Evolutionary conservation across 2,888 invertebrate genomes (phyloP), one percentile per base, ranked within the genome.

Genomic region (Drosophila nr. medialis): DNA sequence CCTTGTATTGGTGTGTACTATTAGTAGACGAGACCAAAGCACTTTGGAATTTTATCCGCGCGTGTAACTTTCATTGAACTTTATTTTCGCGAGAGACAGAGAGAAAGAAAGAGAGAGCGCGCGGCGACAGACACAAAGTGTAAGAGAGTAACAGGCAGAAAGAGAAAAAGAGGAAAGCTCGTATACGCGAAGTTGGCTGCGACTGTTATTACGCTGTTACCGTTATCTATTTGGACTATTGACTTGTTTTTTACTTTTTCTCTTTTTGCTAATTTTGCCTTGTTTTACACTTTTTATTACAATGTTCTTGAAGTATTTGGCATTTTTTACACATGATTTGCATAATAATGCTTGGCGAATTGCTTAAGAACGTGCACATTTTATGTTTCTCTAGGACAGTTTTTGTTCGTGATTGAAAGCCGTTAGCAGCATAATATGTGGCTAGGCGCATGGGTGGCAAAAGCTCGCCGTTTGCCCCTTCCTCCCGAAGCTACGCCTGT

Each of bases 41-140:
- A 69, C 72, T 69, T 85, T 89, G 79, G 75, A 80, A 77, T 80
- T 68, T 83, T 84, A 84, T 90, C 90, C 88, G 89, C 79, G 80
- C 85, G 65, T 81, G 60, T 72, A 83, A 76, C 72, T 89, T 87
- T 89, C 80, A 89, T 87, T 83, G 81, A 84, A 86, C 76, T 84
- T 81, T 80, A 72, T 53, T 58, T 65, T 54, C 59, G 58, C 21
- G 60, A 45, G 54, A 48, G 69, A 27, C 32, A 45, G 49, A 48
- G 64, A 34, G 56, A 27, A 59, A 49, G 49, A 30, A 64, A 32
- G 64, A n/a, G 60, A 45, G 59, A 48, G 64, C 11, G n/a, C 29
- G 59, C 36, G 48, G 50, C 30, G 62, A 42, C 40, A 36, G 73
- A 61, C 29, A 45, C 68, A 42, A 36, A 50, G 40, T 40, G 29